These are phyloP conservation scores for Phrynocephalus forsythii DNA, from an alignment of 2,797 vertebrate species.

Conservation along the genomic window DNA sequence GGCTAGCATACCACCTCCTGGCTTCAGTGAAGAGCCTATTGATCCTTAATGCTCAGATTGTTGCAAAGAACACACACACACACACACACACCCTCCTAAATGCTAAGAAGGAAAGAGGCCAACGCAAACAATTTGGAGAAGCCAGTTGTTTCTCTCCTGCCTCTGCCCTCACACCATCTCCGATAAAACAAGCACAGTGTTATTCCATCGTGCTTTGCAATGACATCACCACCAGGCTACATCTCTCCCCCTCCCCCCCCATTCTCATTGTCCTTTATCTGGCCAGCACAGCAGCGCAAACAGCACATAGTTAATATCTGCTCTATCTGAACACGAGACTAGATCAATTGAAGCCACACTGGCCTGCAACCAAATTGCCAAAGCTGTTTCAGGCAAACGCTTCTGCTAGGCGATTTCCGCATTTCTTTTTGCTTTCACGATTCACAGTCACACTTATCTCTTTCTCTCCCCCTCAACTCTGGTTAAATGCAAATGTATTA, in stretches of 20 bases:
- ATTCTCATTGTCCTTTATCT: conserved; percentile 77
- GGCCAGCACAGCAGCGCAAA: conserved; percentile 78
- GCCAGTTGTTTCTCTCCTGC: conserved; percentile 53
- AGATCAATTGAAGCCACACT: conserved; percentile 79
- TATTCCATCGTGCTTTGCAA: conserved; percentile 73
- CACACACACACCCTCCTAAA: too few species aligned
- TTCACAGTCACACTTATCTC: not conserved
- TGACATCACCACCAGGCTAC: conserved; percentile 84
- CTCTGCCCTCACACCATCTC: conserved; percentile 61
- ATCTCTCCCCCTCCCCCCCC: conserved; percentile 48
- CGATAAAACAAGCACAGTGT: conserved; percentile 69
- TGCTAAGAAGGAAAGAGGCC: too few species aligned
- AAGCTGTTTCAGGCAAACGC: conserved; percentile 76
- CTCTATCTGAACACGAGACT: conserved; percentile 81
- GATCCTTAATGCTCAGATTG: conserved; percentile 57
- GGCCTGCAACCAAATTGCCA: conserved; percentile 78
- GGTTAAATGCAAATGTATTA: too few species aligned
- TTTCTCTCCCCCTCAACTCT: too few species aligned
- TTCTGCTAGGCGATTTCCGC: conserved; percentile 71
- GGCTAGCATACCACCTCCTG: conserved; percentile 82
- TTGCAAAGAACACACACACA: too few species aligned
- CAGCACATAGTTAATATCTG: conserved; percentile 81
- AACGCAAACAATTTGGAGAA: not conserved
- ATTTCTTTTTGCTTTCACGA: conserved; percentile 24
- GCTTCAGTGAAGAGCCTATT: conserved; percentile 62